Base-by-base conservation (phyloP, 2,888 invertebrate genomes). In the Cantharis nigra region DNA sequence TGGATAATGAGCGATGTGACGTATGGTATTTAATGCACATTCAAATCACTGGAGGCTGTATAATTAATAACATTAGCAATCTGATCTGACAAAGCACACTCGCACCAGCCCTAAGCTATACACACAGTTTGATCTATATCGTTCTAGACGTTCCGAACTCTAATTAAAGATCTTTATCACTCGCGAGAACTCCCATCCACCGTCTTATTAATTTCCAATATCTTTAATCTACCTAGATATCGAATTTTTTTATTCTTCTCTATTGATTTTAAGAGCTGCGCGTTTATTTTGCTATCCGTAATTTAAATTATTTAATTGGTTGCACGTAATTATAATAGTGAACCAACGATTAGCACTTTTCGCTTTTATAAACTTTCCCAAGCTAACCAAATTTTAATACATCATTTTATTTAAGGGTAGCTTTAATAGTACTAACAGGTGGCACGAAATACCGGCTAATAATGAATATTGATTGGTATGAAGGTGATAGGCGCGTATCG, bases 181-280 rank as follows among this genome's bases (percentile, higher is more conserved):
- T 71, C 72, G 85, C 85, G 85, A 86, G 86, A 86, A 86, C 84
- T 86, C 85, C 85, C 86, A 86, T 86, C 85, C 84, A 81, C 81
- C 84, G 85, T 84, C 86, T 87, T 87, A 87, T 87, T 87, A 87
- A 87, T 87, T 87, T 86, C 85, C 87, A 87, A 87, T 87, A 86
- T 84, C 84, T 84, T 84, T 85, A 85, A 85, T 85, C 84, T 82
- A 71, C 77, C 70, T 71, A 80, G 81, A 82, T 80, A 85, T 85
- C 85, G 83, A 83, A 83, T 83, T 85, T 85, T 84, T 84, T 49
- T 74, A 65, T 64, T 74, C 75, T 78, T 73, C 71, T 71, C 75
- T 75, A 71, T 77, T 74, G 74, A 74, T 70, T 71, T 71, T 20
- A 30, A 75, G 71, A 64, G 62, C 64, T 26, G 33, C 7, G 49